Evolutionary conservation across 1,140 invertebrate species (phyloP), one percentile per base, ranked within the genome.

Genomic region (Zaprionus camerounensis): DNA sequence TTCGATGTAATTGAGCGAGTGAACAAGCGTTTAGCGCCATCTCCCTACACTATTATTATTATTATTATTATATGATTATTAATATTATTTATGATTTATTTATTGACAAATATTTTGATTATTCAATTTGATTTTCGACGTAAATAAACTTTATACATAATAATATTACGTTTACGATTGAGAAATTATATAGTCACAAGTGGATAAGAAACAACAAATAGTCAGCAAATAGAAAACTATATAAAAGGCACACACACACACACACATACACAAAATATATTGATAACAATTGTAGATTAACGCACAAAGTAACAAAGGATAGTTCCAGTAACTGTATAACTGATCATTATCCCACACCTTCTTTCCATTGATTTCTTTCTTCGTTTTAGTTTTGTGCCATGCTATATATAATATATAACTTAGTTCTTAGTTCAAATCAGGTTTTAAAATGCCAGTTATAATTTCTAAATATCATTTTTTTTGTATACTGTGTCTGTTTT

Each of bases 251-350:
- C 74, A 76, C 20, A 22, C 74, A 72, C 74, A 76, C 20, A 22
- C 38, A 41, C 4, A 41, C 1, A 41, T 0, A 17, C 41, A 17
- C 2, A 17, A 7, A 34, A 64, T 71, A 49, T 56, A 71, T 34
- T 36, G 34, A 53, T 41, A 31, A 28, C 38, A 59, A 82, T 58
- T 59, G 68, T 84, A 83, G 81, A 26, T 51, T 69, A 83, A 71
- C 82, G 81, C 81, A 83, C 81, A 83, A 83, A 71, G 24, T 41
- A 69, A 69, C 65, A 66, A 46, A n/a, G 41, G 24, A 80, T 41
- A 70, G 66, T 75, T 75, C 67, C 38, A 62, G 62, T 63, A 36
- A 69, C 26, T 28, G 38, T 26, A 13, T 22, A 44, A 49, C 20
- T 22, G 4, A 17, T 46, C 2, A 49, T 49, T 49, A 13, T 1